phyloP scores from a whole-genome alignment of 2,113 vertebrate genomes.

The Empidonax traillii region DNA sequence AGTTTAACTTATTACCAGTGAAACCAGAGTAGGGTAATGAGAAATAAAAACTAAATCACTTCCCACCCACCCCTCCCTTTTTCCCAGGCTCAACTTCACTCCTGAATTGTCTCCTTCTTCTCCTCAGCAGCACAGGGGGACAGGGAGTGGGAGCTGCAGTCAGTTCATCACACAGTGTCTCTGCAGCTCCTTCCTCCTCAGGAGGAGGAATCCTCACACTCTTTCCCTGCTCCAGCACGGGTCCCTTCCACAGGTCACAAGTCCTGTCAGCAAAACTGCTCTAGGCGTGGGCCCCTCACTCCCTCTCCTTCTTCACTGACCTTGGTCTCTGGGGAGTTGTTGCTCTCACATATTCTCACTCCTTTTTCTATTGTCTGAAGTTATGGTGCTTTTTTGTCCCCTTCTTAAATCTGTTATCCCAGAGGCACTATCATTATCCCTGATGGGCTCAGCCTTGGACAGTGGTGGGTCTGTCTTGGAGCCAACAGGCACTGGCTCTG shows the following conservation, averaged over 20 bases:
- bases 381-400: neutral
- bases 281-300: neutral
- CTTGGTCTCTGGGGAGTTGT: neutral
- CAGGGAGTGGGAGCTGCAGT: neutral
- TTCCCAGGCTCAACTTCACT: neutral
- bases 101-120: neutral
- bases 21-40: neutral
- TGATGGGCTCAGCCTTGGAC: neutral
- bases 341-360: neutral
- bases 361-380: neutral
- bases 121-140: neutral
- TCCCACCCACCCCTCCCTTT: neutral
- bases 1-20: neutral
- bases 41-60: neutral
- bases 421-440: neutral
- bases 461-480: neutral
- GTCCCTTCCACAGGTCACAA: neutral
- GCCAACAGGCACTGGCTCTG: neutral
- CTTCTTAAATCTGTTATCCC: neutral
- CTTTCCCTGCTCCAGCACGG: neutral
- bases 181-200: neutral
- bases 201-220: neutral
- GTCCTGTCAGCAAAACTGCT: neutral
- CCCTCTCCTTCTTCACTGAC: neutral
- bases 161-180: neutral